A percentile compares a stretch with the other conserved stretches of the same genome.
These are phyloP conservation scores for Chlamydotis undulata DNA, from an alignment of 2,113 vertebrate species.

Conservation along the genomic window DNA sequence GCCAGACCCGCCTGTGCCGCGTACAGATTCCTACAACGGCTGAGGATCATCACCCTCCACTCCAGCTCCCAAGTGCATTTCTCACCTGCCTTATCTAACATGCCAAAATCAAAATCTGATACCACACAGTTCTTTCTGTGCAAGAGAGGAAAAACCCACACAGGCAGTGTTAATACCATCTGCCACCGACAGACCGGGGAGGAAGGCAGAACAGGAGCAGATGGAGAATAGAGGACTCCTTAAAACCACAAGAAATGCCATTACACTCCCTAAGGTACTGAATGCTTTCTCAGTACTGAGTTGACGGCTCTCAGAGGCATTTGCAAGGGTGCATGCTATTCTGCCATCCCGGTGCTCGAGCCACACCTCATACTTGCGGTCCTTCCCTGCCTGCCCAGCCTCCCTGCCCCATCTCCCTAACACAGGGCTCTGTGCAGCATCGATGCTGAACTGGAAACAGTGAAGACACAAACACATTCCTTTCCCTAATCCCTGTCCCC, in stretches of 20 bases:
- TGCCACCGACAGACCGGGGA: neutral
- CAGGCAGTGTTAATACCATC: neutral
- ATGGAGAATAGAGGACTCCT: neutral
- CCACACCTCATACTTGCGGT: constrained; percentile 37
- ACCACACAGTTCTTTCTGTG: neutral
- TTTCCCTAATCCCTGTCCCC: constrained; percentile 19
- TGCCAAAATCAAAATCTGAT: neutral
- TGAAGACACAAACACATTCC: constrained; percentile 29
- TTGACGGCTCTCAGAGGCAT: neutral
- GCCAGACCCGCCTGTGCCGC: neutral
- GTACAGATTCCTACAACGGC: neutral
- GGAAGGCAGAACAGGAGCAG: constrained; percentile 24
- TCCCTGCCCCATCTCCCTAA: neutral
- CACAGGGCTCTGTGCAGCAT: neutral
- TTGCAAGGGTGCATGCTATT: neutral
- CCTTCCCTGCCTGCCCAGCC: neutral
- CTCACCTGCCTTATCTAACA: neutral
- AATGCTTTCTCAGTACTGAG: rapidly evolving
- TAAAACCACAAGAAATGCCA: neutral
- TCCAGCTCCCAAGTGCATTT: neutral
- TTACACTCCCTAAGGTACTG: neutral
- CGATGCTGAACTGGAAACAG: neutral
- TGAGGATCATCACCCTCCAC: neutral
- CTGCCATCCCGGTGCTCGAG: neutral
- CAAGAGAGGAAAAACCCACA: neutral